These are phyloP conservation scores for Drosophila quadrilineata DNA, from an alignment of 1,140 invertebrate species.

Conservation along the genomic window DNA sequence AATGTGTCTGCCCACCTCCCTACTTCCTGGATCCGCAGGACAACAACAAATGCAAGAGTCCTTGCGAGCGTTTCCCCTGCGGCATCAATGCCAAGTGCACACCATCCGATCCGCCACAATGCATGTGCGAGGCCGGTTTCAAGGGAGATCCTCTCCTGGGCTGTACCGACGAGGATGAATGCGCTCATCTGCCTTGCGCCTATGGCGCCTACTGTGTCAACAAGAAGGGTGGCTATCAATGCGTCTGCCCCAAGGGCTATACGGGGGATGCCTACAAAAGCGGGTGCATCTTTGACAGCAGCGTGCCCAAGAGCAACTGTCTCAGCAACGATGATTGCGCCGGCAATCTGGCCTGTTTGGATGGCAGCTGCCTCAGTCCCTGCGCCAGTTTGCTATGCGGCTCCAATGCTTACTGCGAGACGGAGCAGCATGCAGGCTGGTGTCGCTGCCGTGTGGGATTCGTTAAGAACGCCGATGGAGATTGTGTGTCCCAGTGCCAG, in stretches of 20 bases:
- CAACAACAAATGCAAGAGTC: conserved; percentile 93
- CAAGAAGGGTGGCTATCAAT: conserved; percentile 91
- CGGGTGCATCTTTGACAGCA: conserved; percentile 85
- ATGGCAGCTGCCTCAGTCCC: conserved; percentile 90
- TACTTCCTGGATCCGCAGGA: conserved; percentile 91
- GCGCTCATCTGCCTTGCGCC: conserved; percentile 88
- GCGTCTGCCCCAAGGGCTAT: conserved; percentile 91
- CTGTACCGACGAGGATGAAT: conserved; percentile 93
- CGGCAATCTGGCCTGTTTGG: conserved; percentile 88
- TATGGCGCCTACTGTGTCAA: conserved; percentile 93
- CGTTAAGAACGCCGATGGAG: conserved; percentile 87
- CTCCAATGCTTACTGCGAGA: conserved; percentile 92
- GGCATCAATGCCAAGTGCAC: conserved; percentile 96
- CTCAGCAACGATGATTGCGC: conserved; percentile 89
- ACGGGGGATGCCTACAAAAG: conserved; percentile 91
- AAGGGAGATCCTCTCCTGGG: conserved; percentile 91
- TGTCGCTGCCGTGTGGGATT: conserved; percentile 93
- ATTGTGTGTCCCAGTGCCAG: conserved; percentile 92
- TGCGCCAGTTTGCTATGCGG: conserved; percentile 90
- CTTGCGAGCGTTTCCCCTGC: conserved; percentile 92
- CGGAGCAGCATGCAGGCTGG: conserved; percentile 93
- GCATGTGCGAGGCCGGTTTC: conserved; percentile 92
- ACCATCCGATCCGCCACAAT: conserved; percentile 92
- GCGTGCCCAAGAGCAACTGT: conserved; percentile 85
- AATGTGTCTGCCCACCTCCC: conserved; percentile 93